Percentiles rank a stretch among this genome's conserved stretches.
These are phyloP conservation scores for Tympanoctomys barrerae DNA, from an alignment of 2,797 vertebrate species.

Conservation along the genomic window DNA sequence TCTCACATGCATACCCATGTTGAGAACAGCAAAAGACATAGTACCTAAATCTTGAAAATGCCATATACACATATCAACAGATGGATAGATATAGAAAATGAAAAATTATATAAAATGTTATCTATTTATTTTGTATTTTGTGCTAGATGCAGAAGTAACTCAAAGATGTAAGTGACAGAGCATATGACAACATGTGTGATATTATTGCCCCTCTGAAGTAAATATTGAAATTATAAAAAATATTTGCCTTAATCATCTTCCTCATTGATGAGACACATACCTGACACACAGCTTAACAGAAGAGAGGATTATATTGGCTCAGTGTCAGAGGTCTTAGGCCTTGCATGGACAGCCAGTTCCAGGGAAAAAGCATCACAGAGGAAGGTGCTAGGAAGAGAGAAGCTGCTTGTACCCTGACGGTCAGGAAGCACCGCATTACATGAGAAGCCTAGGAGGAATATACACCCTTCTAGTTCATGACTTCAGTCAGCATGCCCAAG, in stretches of 20 bases:
- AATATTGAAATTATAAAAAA: constrained; percentile 16
- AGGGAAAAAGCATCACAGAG: background rate
- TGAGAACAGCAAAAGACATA: background rate
- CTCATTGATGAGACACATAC: background rate
- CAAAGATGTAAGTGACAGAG: constrained; percentile 9
- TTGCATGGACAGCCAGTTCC: background rate
- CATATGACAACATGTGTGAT: background rate
- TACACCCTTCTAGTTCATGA: background rate
- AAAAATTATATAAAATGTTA: background rate
- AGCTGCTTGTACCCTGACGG: background rate
- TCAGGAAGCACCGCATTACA: background rate
- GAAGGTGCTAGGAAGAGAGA: background rate
- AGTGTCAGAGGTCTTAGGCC: background rate
- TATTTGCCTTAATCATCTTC: background rate
- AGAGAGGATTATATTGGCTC: background rate
- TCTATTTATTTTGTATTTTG: background rate
- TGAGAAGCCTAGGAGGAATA: background rate
- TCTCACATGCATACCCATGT: background rate
- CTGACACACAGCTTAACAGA: background rate
- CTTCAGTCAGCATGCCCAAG: background rate
- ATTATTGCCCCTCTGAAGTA: background rate
- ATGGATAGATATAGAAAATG: background rate
- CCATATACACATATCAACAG: background rate
- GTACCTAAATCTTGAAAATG: background rate
- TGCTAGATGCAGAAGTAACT: background rate